A percentile compares a stretch with the other conserved stretches of the same genome.
Evolutionary conservation across 1,140 invertebrate genomes (phyloP).

Genomic region (Orchestia grillus): DNA sequence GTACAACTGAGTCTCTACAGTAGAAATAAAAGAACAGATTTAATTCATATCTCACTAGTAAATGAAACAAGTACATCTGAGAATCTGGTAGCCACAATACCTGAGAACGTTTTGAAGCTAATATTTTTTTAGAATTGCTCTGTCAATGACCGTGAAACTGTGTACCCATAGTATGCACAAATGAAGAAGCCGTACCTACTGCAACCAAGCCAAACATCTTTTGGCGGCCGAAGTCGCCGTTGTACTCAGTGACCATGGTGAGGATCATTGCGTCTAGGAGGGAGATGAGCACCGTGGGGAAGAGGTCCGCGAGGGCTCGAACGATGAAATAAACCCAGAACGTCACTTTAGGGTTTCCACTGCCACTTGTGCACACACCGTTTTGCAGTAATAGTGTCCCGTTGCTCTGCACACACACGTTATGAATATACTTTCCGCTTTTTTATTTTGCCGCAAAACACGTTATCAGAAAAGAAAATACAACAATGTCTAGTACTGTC

Average conservation of each 20-base stretch:
- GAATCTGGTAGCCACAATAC: too few relatives aligned
- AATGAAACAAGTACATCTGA: too few relatives aligned
- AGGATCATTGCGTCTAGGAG: slow-evolving; percentile 83
- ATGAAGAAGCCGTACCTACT: slow-evolving; percentile 74
- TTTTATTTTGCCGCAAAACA: too few relatives aligned
- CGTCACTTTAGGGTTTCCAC: slow-evolving; percentile 77
- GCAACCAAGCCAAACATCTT: slow-evolving; percentile 82
- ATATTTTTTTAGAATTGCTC: too few relatives aligned
- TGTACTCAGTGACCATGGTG: slow-evolving; percentile 83
- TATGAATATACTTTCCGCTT: too few relatives aligned
- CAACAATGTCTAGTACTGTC: too few relatives aligned
- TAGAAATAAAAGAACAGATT: too few relatives aligned
- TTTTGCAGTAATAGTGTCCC: slow-evolving; percentile 56
- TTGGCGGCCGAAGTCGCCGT: slow-evolving; percentile 85
- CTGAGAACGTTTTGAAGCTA: too few relatives aligned
- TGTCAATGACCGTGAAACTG: too few relatives aligned
- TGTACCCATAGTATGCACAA: neutral
- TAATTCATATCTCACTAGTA: too few relatives aligned
- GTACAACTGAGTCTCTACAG: too few relatives aligned
- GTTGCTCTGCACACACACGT: slow-evolving; percentile 57
- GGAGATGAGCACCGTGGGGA: slow-evolving; percentile 79
- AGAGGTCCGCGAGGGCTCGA: slow-evolving; percentile 82
- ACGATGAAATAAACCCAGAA: slow-evolving; percentile 80
- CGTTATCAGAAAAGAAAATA: too few relatives aligned
- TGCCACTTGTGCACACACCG: slow-evolving; percentile 40